phyloP scores from a whole-genome alignment of 2,113 vertebrate genomes.

The Rhinichthys klamathensis region DNA sequence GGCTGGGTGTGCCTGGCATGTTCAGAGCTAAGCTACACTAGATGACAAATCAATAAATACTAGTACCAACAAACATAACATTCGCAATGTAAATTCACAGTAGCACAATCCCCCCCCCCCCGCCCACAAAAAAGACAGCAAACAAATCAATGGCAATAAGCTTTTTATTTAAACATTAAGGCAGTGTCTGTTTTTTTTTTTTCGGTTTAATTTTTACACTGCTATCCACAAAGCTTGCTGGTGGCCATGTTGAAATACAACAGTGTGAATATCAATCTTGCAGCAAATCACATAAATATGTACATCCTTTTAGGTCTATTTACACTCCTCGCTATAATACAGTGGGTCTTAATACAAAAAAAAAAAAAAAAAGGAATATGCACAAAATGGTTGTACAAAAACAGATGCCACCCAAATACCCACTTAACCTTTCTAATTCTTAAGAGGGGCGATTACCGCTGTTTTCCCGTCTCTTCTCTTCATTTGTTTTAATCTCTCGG shows the following conservation, averaged over 20 bases:
- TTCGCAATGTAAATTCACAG: too few relatives aligned
- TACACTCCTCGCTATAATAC: conserved; percentile 80
- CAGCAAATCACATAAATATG: conserved; percentile 85
- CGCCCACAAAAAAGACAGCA: neutral
- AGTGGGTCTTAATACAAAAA: conserved; percentile 70
- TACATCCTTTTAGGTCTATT: conserved; percentile 82
- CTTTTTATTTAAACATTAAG: conserved; percentile 85
- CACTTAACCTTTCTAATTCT: neutral
- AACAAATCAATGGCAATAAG: conserved; percentile 77
- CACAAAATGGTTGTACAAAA: conserved; percentile 49
- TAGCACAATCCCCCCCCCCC: too few relatives aligned
- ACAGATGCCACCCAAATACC: conserved; percentile 17
- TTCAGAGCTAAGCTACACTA: too few relatives aligned
- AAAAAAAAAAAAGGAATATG: conserved; percentile 28
- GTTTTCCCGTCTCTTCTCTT: neutral
- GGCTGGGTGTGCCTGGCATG: too few relatives aligned
- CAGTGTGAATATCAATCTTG: conserved; percentile 79
- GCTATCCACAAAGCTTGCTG: conserved; percentile 79
- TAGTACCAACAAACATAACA: too few relatives aligned
- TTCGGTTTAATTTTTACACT: conserved; percentile 67
- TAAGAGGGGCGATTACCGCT: neutral
- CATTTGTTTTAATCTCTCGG: conserved; percentile 1
- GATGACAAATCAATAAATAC: too few relatives aligned
- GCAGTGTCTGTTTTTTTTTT: conserved; percentile 73
- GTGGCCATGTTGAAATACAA: conserved; percentile 79